These are phyloP conservation scores for Digitonthophagus gazella DNA, from an alignment of 2,888 invertebrate genomes.

Conservation along the genomic window DNA sequence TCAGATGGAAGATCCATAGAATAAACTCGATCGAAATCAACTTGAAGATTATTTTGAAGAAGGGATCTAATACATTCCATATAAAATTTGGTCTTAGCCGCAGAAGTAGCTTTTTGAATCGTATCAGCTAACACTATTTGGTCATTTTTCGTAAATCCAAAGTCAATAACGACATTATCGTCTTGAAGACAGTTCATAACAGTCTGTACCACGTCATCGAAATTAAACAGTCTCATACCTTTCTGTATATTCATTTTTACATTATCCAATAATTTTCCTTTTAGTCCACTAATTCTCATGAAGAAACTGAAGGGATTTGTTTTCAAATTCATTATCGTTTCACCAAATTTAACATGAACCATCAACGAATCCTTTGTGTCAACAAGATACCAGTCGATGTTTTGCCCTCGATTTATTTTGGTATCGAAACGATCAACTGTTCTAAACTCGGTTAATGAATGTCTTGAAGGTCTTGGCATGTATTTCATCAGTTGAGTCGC, in stretches of 20 bases:
- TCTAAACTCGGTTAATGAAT: slow-evolving; percentile 42
- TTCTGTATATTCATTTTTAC: slow-evolving; percentile 22
- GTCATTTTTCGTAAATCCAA: neutral
- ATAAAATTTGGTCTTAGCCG: neutral
- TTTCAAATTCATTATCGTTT: slow-evolving; percentile 31
- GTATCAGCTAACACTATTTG: neutral
- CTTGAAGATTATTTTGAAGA: slow-evolving; percentile 27
- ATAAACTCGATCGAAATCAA: slow-evolving; percentile 32
- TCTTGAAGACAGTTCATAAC: neutral
- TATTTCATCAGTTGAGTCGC: slow-evolving; percentile 46
- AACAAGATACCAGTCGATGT: slow-evolving; percentile 12
- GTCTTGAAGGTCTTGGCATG: slow-evolving; percentile 39
- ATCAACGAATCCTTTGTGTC: slow-evolving; percentile 23
- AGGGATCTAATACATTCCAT: neutral
- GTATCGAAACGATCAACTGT: slow-evolving; percentile 49
- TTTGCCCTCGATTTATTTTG: slow-evolving; percentile 49
- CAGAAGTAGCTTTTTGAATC: neutral
- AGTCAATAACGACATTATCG: neutral
- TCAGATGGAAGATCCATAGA: slow-evolving; percentile 45
- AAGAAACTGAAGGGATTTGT: slow-evolving; percentile 24
- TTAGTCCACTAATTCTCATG: slow-evolving; percentile 34
- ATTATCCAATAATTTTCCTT: slow-evolving; percentile 28
- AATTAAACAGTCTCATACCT: slow-evolving; percentile 28
- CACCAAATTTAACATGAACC: slow-evolving; percentile 25
- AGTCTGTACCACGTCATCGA: slow-evolving; percentile 18